phyloP scores from a whole-genome alignment of 2,797 vertebrate genomes.

The Sebastes paucispinis region DNA sequence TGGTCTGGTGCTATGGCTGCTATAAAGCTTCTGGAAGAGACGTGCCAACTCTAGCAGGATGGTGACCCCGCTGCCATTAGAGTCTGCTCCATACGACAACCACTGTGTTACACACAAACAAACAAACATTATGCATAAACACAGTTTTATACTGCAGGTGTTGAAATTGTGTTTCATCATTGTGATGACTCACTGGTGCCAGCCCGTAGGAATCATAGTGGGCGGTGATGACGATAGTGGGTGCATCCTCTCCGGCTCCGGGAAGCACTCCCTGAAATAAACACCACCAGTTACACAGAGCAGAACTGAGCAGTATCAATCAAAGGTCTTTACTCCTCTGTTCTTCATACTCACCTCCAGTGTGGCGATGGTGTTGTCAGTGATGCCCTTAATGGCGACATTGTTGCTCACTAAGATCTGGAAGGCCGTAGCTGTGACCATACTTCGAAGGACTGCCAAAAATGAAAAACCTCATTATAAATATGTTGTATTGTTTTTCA shows the following conservation, averaged over 20 bases:
- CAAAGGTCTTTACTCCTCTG: not conserved
- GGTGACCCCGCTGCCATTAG: constrained; percentile 84
- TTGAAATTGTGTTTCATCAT: not conserved
- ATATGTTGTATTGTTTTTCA: not conserved
- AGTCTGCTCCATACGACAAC: constrained; percentile 85
- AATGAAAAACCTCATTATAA: not conserved
- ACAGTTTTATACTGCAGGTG: not conserved
- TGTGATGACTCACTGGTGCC: constrained; percentile 77
- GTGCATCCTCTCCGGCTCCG: constrained; percentile 77
- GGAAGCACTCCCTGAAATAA: constrained; percentile 81
- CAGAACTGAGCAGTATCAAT: not conserved
- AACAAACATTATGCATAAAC: not conserved
- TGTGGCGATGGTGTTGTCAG: constrained; percentile 75
- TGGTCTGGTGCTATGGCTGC: constrained; percentile 75
- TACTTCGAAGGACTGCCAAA: constrained; percentile 79
- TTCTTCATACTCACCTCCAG: constrained; percentile 79
- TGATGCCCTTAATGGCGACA: constrained; percentile 75
- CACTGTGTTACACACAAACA: constrained; percentile 69
- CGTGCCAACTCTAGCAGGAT: constrained; percentile 83
- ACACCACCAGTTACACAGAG: not conserved
- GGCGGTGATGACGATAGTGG: constrained; percentile 84
- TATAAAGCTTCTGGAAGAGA: constrained; percentile 83
- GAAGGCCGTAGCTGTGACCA: constrained; percentile 83
- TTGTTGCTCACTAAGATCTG: constrained; percentile 84
- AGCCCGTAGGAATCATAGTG: constrained; percentile 86